phyloP scores from a whole-genome alignment of 1,140 invertebrate species.

The Camponotus floridanus region DNA sequence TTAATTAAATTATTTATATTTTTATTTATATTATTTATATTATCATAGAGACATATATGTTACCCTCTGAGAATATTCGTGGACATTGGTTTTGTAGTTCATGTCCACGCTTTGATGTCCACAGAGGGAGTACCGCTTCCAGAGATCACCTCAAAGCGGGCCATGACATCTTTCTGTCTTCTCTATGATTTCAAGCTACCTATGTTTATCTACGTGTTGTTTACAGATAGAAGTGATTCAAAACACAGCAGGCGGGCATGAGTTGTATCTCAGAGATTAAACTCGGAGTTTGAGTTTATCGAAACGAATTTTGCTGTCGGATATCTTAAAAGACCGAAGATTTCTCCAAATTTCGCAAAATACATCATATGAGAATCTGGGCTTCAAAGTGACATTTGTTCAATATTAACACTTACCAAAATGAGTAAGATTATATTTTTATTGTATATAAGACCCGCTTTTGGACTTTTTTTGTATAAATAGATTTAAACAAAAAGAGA shows the following conservation, averaged over 20 bases:
- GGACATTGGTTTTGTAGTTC: no score
- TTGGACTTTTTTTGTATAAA: background rate
- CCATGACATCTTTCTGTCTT: no score
- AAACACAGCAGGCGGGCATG: background rate
- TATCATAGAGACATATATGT: no score
- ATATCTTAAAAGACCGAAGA: background rate
- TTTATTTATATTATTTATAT: no score
- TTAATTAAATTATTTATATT: no score
- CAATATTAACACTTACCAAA: background rate
- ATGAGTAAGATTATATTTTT: slow-evolving; percentile 39
- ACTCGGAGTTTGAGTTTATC: background rate
- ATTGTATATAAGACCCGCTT: background rate
- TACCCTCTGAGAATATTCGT: no score
- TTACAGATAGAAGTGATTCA: background rate
- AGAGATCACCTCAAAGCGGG: no score
- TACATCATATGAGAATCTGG: background rate
- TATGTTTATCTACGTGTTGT: background rate
- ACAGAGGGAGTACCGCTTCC: no score
- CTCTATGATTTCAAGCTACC: no score
- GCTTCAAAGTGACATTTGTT: background rate
- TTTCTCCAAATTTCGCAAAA: background rate
- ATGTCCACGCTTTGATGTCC: no score
- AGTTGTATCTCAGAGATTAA: background rate
- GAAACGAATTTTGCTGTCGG: background rate
- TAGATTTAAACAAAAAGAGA: no score